A percentile compares a stretch with the other conserved stretches of the same genome.
These are phyloP conservation scores for Acrossocheilus wenchowensis DNA, from an alignment of 2,797 vertebrate genomes.

Conservation along the genomic window DNA sequence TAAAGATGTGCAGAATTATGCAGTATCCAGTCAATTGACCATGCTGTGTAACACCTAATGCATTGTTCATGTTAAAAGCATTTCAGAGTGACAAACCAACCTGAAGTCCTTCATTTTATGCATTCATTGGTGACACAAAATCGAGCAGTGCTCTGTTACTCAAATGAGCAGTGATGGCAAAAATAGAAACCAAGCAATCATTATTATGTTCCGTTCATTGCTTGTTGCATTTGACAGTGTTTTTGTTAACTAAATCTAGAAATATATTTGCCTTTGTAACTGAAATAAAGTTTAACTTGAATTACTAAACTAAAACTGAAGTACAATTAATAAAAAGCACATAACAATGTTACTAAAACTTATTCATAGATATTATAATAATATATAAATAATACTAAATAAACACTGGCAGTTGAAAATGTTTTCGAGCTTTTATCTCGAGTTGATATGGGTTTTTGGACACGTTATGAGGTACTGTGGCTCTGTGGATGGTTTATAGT, in stretches of 20 bases:
- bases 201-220: neutral
- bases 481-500: conserved; percentile 23
- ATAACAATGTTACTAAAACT: neutral
- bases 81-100: neutral
- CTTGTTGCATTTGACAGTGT: neutral
- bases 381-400: neutral
- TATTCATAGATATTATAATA: neutral
- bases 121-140: neutral
- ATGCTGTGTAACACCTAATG: neutral
- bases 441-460: neutral
- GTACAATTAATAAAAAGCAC: neutral
- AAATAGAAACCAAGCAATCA: neutral
- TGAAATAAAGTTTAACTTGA: neutral
- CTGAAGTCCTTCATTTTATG: neutral
- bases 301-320: neutral
- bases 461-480: neutral
- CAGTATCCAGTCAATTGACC: neutral
- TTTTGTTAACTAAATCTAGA: neutral
- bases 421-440: neutral
- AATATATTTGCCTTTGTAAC: neutral
- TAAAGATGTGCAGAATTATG: neutral
- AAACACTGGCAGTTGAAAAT: neutral
- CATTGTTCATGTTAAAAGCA: neutral
- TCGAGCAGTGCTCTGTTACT: neutral
- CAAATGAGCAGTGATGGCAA: neutral